Percentiles rank a stretch among this genome's conserved stretches.
Evolutionary conservation across 2,797 vertebrate genomes (phyloP).

Genomic region (Centroberyx gerrardi): DNA sequence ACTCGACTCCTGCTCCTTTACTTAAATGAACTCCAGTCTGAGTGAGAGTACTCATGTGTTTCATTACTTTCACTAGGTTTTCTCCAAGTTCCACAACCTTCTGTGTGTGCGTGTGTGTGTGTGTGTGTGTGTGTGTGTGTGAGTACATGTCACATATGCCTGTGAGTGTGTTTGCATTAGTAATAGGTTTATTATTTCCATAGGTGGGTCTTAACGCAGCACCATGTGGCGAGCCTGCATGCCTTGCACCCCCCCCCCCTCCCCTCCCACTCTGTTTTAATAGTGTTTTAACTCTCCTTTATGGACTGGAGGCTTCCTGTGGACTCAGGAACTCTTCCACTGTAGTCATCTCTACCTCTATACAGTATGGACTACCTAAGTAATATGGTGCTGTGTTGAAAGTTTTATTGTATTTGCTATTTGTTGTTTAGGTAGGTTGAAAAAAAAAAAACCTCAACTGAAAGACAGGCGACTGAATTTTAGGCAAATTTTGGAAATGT

Average conservation of each 20-base stretch:
- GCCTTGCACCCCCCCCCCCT: background rate
- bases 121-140: conserved; percentile 11
- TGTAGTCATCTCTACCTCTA: too few species aligned
- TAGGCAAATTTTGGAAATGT: too few species aligned
- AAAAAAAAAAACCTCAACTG: too few species aligned
- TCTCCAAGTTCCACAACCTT: too few species aligned
- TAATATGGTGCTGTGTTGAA: too few species aligned
- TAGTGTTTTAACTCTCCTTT: conserved; percentile 19
- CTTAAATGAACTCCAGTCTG: too few species aligned
- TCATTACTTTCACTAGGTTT: too few species aligned
- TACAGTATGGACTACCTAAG: background rate
- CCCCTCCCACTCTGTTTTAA: conserved; percentile 26
- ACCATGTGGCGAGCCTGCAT: background rate
- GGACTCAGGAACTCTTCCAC: background rate
- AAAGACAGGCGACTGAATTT: too few species aligned
- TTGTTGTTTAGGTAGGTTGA: too few species aligned
- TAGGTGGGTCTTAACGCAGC: background rate
- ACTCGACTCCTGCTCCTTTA: too few species aligned
- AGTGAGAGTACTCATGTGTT: too few species aligned
- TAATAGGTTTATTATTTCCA: conserved; percentile 16
- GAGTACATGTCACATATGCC: background rate
- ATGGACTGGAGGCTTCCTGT: conserved; percentile 32
- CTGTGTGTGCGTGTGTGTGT: background rate
- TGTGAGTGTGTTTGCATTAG: background rate
- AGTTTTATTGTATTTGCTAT: too few species aligned